Base-by-base conservation (phyloP, 1,140 invertebrate species). In the Drosophila sechellia region DNA sequence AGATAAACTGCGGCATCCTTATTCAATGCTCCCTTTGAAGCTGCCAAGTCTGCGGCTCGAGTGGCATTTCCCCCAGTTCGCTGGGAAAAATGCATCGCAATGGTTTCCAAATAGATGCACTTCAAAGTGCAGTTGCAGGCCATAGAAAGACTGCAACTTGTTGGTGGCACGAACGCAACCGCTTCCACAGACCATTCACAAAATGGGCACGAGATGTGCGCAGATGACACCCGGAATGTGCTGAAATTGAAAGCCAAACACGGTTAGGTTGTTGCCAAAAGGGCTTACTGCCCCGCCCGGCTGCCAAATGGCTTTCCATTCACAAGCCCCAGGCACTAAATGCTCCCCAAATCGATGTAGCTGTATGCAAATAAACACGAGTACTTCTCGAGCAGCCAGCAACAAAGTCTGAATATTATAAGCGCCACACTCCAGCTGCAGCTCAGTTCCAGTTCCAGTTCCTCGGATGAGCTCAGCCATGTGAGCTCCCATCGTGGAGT, bases 61-160 rank as follows among this genome's bases (percentile, higher is more conserved):
- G 60, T 77, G 56, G 42, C 54, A 54, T 55, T 53, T 8, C 49
- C 39, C 48, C 57, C 59, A 37, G 4, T 20, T n/a, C 22, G 43
- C 11, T 57, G 17, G 52, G 49, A 46, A 80, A 86, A 85, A 74
- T 77, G 81, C 46, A 75, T 78, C 43, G 54, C 61, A 76, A 81
- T 76, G 70, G 69, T 69, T 81, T 71, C 61, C 72, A 85, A 85
- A 86, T 85, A 77, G 74, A 64, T 59, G 54, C 65, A 71, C 63
- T 50, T 57, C 15, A 52, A 66, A 74, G 73, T 68, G 45, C 31
- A 31, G 31, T 2, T 31, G 31, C 77, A 37, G 40, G 45, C 57
- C 52, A 50, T 63, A 57, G 31, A 77, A 72, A 61, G 50, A 63
- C 31, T 45, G 63, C 78, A 86, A 86, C 81, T 87, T 86, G 81